These are phyloP conservation scores for Hirtodrosophila histrioides DNA, from an alignment of 2,888 invertebrate species.

Conservation along the genomic window DNA sequence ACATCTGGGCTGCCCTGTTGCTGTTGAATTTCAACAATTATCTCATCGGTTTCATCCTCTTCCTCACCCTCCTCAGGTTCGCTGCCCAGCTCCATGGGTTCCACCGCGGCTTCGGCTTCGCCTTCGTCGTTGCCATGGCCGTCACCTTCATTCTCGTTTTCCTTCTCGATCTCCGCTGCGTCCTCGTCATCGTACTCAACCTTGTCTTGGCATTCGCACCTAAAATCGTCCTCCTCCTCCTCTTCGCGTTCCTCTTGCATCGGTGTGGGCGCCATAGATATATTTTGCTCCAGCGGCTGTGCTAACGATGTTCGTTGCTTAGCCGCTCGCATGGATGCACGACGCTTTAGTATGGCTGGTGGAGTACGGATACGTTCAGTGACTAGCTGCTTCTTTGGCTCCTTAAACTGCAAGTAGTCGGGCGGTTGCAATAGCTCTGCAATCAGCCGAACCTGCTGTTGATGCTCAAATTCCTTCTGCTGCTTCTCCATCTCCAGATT, in stretches of 20 bases:
- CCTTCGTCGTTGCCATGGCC: no score
- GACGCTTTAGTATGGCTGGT: slow-evolving; percentile 31
- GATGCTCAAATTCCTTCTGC: not conserved
- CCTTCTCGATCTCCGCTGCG: no score
- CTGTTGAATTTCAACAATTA: slow-evolving; percentile 53
- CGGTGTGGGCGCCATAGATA: slow-evolving; percentile 41
- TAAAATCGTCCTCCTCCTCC: not conserved
- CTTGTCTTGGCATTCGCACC: no score
- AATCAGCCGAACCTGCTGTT: not conserved
- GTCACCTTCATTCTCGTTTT: no score
- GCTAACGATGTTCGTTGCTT: not conserved
- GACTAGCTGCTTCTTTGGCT: not conserved
- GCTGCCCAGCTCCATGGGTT: no score
- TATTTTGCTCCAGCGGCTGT: not conserved
- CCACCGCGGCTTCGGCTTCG: no score
- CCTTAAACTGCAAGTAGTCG: slow-evolving; percentile 15
- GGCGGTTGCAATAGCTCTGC: slow-evolving; percentile 39
- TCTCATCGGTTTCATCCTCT: slow-evolving; percentile 51
- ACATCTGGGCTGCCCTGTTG: slow-evolving; percentile 23
- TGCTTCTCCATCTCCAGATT: not conserved
- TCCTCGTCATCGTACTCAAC: no score
- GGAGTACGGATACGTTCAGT: no score
- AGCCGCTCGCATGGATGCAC: not conserved
- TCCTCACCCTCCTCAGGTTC: not conserved
- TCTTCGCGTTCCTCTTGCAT: slow-evolving; percentile 6